phyloP scores from a whole-genome alignment of 92 coral and sea anemone genomes.

The Phenganax marumi region DNA sequence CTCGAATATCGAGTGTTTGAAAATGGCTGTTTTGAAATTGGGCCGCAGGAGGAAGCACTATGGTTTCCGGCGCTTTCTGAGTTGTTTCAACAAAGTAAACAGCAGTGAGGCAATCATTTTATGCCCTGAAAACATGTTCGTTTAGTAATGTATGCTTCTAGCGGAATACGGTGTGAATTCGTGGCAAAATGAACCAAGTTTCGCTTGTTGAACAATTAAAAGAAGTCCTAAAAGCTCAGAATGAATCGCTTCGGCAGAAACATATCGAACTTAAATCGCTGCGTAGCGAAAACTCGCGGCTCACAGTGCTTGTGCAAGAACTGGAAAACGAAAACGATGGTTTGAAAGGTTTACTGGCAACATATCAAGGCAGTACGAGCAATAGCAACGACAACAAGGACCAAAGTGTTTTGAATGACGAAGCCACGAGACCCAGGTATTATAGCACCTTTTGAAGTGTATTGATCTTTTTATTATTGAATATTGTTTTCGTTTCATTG shows the following conservation, averaged over 20 bases:
- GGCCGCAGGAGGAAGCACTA: constrained; percentile 11
- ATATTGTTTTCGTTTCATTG: background rate
- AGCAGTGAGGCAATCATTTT: constrained; percentile 7
- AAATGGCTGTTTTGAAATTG: constrained; percentile 46
- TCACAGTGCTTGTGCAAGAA: constrained; percentile 12
- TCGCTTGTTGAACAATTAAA: constrained; percentile 41
- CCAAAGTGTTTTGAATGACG: background rate
- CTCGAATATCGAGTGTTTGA: constrained; percentile 10
- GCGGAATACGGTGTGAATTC: background rate
- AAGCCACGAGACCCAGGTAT: background rate
- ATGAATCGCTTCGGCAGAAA: constrained; percentile 38
- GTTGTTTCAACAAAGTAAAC: constrained; percentile 13
- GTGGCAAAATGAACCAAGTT: constrained; percentile 29
- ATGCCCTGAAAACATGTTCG: background rate
- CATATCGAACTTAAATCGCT: constrained; percentile 17
- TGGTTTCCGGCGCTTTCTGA: constrained; percentile 26
- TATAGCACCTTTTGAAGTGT: background rate
- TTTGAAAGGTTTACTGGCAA: constrained; percentile 6
- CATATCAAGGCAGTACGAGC: background rate
- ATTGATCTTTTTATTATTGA: background rate
- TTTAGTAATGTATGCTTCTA: background rate
- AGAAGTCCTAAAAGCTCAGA: constrained; percentile 29
- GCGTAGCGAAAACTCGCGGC: constrained; percentile 17
- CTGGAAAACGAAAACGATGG: constrained; percentile 42
- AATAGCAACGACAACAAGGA: background rate